Base-by-base conservation (phyloP, 2,113 vertebrate species). In the Gasterosteus nipponicus region DNA sequence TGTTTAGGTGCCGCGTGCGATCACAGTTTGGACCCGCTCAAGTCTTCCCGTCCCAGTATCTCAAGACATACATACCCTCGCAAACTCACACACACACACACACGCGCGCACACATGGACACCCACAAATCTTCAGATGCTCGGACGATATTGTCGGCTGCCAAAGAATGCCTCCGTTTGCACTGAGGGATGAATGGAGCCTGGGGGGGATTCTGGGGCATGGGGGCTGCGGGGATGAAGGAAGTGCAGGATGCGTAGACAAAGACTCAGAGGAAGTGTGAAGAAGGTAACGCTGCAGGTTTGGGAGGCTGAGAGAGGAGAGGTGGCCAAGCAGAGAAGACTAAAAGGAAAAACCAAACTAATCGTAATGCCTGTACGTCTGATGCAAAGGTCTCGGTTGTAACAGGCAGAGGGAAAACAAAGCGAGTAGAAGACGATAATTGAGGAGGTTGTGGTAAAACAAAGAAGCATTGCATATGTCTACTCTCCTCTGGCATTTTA, bases 161-260 rank as follows among this genome's bases (percentile, higher is more conserved):
- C 84, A 79, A 85, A 84, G 80, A 82, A 84, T 80, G 77, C 83
- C 75, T 81, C 70, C 70, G 58, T 75, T 85, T 83, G 67, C 81
- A 60, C 75, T 78, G 82, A 78, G 79, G 71, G 78, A 87, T 85
- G 83, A 90, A 92, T 78, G 72, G 62, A 80, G 89, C 81, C 89
- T 67, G 80, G 85, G 71, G 88, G 85, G 85, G 70, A 60, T 81
- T 86, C 68, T 72, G 73, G 79, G 81, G 82, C 70, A 77, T 38
- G 57, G 65, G 83, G 82, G 77, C 67, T 77, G 73, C 65, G 63
- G 83, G 80, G 74, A 75, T 88, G 77, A 85, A 51, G 22, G 80
- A 85, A 87, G 82, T 74, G 75, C 60, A 73, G 87, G 80, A 80
- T 84, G 83, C 86, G 73, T 71, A 86, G 62, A 87, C 72, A 88